Evolutionary conservation across 2,113 vertebrate species (phyloP).

Genomic region (Miniopterus natalensis): DNA sequence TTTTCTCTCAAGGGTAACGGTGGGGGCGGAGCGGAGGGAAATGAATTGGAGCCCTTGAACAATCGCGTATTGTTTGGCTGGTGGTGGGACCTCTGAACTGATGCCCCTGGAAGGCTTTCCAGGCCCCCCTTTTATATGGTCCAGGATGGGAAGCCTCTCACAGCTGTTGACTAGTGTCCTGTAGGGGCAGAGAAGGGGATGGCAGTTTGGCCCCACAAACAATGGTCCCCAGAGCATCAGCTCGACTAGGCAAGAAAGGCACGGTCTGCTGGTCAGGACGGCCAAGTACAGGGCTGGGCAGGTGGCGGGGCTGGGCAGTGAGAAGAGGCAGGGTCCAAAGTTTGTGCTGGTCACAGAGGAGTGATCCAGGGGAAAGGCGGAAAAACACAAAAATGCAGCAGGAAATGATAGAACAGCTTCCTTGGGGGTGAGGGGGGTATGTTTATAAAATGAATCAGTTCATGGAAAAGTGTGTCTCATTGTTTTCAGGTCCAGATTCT

Average conservation of each 20-base stretch:
- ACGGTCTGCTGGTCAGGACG: not conserved
- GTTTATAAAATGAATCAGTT: not conserved
- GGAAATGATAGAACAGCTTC: not conserved
- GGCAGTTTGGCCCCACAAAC: slow-evolving; percentile 27
- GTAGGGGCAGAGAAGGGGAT: not conserved
- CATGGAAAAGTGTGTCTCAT: not conserved
- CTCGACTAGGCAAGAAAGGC: not conserved
- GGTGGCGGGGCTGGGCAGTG: not conserved
- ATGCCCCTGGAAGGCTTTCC: slow-evolving; percentile 43
- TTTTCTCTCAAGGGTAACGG: slow-evolving; percentile 72
- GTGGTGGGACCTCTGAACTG: slow-evolving; percentile 61
- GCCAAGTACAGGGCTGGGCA: not conserved
- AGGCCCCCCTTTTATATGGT: not conserved
- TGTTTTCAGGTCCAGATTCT: not conserved
- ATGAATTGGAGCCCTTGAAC: slow-evolving; percentile 52
- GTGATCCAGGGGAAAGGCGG: not conserved
- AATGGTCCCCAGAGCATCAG: not conserved
- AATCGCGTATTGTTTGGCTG: slow-evolving; percentile 55
- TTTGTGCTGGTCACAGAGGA: not conserved
- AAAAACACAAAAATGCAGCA: not conserved
- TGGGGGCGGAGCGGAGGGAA: slow-evolving; percentile 51
- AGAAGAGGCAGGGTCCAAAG: not conserved
- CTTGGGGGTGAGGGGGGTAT: not conserved
- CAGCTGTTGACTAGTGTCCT: slow-evolving; percentile 49
- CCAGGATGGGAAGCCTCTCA: not conserved